These are phyloP conservation scores for Casuarius casuarius DNA, from an alignment of 2,113 vertebrate species.

Conservation along the genomic window DNA sequence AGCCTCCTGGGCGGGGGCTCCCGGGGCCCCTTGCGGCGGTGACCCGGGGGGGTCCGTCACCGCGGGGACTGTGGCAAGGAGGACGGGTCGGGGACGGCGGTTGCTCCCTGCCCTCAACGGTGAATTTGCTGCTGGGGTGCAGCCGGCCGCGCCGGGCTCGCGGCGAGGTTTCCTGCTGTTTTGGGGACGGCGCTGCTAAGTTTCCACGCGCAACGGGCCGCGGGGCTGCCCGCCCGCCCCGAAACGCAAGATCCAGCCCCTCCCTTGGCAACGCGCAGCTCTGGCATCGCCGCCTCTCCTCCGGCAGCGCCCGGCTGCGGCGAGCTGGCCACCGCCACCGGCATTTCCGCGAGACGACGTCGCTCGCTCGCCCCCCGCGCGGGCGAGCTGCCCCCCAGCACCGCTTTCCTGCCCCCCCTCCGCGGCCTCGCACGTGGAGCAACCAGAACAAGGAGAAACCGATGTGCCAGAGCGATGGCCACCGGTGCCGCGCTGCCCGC, in stretches of 20 bases:
- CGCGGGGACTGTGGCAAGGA: background rate
- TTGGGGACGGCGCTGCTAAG: rapidly evolving
- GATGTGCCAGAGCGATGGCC: too few species aligned
- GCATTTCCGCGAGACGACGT: background rate
- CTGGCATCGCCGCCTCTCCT: too few species aligned
- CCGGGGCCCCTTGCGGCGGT: background rate
- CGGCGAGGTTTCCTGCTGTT: rapidly evolving
- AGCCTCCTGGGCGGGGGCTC: background rate
- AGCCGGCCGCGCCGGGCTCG: rapidly evolving
- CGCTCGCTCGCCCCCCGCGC: too few species aligned
- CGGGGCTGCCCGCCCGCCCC: background rate
- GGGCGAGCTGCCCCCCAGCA: background rate
- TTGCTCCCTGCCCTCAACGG: background rate
- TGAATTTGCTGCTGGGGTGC: background rate
- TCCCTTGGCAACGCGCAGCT: background rate
- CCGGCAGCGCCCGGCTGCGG: too few species aligned
- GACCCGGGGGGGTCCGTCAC: background rate
- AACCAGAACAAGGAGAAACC: background rate
- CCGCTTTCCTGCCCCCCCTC: background rate
- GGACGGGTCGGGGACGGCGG: background rate
- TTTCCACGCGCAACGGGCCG: background rate
- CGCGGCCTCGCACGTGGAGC: too few species aligned
- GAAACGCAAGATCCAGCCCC: background rate
- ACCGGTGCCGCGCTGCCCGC: too few species aligned
- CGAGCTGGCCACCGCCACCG: too few species aligned